Conservation (phyloP, 92 coral and sea anemone species). For the Chrysogorgia sp. region DNA sequence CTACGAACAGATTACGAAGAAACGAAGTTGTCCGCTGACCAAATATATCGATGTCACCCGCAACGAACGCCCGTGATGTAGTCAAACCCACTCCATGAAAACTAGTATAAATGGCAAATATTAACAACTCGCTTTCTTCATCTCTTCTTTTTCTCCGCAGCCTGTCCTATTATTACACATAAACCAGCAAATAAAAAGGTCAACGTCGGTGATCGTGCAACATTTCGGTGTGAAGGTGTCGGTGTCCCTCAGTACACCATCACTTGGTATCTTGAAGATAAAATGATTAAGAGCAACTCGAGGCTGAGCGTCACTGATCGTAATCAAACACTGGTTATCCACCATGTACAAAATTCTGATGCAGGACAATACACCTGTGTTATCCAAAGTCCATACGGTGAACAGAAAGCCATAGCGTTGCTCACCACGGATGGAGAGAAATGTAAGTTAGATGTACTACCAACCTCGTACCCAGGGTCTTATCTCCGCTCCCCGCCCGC, state of each 20-base stretch:
- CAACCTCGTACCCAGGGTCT: no score
- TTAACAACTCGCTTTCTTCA: background rate
- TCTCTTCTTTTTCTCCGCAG: slow-evolving; percentile 8
- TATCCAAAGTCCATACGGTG: background rate
- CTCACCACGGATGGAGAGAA: background rate
- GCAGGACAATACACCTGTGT: slow-evolving; percentile 12
- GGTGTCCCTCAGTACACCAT: background rate
- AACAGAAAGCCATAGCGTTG: slow-evolving; percentile 6
- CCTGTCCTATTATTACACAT: slow-evolving; percentile 19
- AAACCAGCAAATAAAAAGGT: background rate
- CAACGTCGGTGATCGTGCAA: background rate
- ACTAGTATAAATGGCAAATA: no score
- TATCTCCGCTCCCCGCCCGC: no score
- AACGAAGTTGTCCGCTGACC: no score
- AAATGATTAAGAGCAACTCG: background rate
- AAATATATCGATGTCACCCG: no score
- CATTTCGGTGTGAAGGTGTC: slow-evolving; percentile 25
- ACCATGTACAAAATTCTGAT: slow-evolving; percentile 6
- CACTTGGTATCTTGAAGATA: background rate
- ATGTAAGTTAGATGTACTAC: background rate
- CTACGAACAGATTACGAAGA: no score
- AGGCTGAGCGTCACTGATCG: background rate
- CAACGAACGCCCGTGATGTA: no score
- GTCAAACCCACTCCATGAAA: no score
- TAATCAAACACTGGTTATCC: background rate